Evolutionary conservation across 2,888 invertebrate species (phyloP).

Genomic region (Aricia artaxerxes): DNA sequence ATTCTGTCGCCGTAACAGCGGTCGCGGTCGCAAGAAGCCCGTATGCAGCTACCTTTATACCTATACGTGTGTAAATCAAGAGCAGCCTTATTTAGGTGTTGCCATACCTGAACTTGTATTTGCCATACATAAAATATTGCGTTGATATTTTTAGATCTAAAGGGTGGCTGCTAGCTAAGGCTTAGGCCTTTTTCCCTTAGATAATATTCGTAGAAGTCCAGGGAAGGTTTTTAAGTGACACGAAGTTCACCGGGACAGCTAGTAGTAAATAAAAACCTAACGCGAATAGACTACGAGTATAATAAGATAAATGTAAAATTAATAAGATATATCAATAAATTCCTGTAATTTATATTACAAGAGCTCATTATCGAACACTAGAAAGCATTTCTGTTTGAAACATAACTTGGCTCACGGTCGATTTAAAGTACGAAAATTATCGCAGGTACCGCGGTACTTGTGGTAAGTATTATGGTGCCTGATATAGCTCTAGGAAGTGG

Average conservation of each 20-base stretch:
- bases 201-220: no score
- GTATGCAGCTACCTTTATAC: background rate
- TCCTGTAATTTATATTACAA: background rate
- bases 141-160: background rate
- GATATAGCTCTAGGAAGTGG: background rate
- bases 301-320: background rate
- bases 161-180: background rate
- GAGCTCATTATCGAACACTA: conserved; percentile 19
- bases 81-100: background rate
- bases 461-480: conserved; percentile 14
- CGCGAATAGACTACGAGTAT: no score
- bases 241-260: no score
- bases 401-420: conserved; percentile 25
- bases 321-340: conserved; percentile 1
- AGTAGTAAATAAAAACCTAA: no score
- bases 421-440: conserved; percentile 30
- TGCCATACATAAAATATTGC: background rate
- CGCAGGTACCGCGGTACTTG: conserved; percentile 13
- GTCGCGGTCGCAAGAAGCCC: background rate
- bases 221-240: no score
- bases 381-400: conserved; percentile 10
- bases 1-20: background rate
- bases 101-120: background rate
- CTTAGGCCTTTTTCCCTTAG: no score
- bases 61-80: conserved; percentile 12